Evolutionary conservation across 2,888 invertebrate species (phyloP), one percentile per base, ranked within the genome.

Genomic region (Leucoma salicis): DNA sequence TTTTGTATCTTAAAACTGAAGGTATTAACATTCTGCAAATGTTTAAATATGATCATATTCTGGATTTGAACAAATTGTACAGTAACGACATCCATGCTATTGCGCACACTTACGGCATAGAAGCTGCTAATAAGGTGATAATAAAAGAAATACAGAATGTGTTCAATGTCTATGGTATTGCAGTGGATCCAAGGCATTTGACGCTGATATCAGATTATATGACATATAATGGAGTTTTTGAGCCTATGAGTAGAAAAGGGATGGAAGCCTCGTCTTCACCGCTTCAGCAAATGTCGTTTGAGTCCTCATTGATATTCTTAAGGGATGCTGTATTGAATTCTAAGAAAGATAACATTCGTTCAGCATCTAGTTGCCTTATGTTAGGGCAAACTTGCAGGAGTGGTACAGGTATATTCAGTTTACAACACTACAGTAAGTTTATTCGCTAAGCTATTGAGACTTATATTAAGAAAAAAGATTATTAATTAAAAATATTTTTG

Each of bases 221-320:
- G 99, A 99, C 99, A 0, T 97, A 94, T 63, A 95, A 96, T 66
- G 99, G 99, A 0, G 88, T 91, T 0, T 98, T 96, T 70, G 94
- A 95, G 66, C 96, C 99, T 0, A 93, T 99, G 80, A 99, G 96
- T 74, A 91, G 99, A 14, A 93, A 92, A 62, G 97, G 98, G 6
- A 97, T 99, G 93, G 95, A 95, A 60, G 92, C 93, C 35, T 95
- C 95, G n/a, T 91, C 97, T 0, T 99, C 99, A 0, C 97, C 99
- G 0, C 81, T 99, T 12, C 99, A 99, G 77, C 98, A 99, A 83
- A 99, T 99, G 96, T 97, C 97, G 0, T 99, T 99, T 73, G 99
- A 99, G 78, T 96, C 98, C 0, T 95, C 97, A 2, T 86, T 97
- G 48, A 92, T 92, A 55, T 99, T 98, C 76, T 85, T 99, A 52